These are phyloP conservation scores for Hemaris fuciformis DNA, from an alignment of 2,888 invertebrate genomes.

Conservation along the genomic window DNA sequence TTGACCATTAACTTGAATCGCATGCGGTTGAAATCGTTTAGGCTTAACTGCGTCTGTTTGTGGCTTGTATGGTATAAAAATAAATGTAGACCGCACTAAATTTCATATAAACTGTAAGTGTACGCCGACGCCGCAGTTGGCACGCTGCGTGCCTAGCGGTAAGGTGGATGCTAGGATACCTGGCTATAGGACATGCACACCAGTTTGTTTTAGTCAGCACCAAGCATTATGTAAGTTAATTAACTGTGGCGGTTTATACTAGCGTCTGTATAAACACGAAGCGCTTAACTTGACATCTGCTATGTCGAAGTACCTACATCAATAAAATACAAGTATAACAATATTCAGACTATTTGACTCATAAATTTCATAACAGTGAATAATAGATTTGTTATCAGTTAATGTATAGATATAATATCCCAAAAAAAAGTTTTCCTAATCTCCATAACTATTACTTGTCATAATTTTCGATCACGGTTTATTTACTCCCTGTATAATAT, in stretches of 20 bases:
- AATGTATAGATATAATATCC: too few relatives aligned
- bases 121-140: background rate
- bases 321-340: background rate
- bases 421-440: too few relatives aligned
- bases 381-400: too few relatives aligned
- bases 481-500: too few relatives aligned
- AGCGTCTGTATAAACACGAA: background rate
- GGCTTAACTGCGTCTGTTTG: constrained; percentile 3
- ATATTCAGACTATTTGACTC: background rate
- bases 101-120: background rate
- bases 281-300: background rate
- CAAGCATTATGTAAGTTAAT: background rate
- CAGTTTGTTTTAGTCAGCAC: background rate
- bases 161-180: background rate
- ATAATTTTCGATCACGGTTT: too few relatives aligned
- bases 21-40: constrained; percentile 4
- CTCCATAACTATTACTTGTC: too few relatives aligned
- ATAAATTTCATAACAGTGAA: background rate
- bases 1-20: constrained; percentile 7
- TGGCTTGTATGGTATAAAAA: background rate
- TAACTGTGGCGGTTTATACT: background rate
- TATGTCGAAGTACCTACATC: background rate
- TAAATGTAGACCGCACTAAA: background rate
- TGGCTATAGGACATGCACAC: background rate
- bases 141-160: background rate